These are phyloP conservation scores for Scotopteryx bipunctaria DNA, from an alignment of 2,888 invertebrate genomes.

Conservation along the genomic window DNA sequence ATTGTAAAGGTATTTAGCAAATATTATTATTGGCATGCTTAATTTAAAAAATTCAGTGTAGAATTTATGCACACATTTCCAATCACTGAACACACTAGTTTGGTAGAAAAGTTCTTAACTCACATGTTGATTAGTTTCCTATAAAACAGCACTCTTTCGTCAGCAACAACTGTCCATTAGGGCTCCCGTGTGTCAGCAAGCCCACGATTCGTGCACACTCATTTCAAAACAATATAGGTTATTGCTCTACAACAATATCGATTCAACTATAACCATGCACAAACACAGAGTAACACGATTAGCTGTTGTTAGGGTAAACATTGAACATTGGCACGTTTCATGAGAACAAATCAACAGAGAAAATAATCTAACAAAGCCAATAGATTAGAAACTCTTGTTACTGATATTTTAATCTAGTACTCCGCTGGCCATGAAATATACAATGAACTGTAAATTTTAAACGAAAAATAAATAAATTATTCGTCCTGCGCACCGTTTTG, in stretches of 20 bases:
- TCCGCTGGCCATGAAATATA: neutral
- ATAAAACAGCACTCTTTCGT: constrained; percentile 32
- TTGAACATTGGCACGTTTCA: constrained; percentile 49
- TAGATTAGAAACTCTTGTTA: constrained; percentile 44
- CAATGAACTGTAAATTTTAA: neutral
- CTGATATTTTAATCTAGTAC: neutral
- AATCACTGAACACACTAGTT: too few species aligned
- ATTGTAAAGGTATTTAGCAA: too few species aligned
- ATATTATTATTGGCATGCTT: too few species aligned
- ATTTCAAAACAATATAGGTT: constrained; percentile 66
- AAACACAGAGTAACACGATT: constrained; percentile 51
- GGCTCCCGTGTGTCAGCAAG: constrained; percentile 54
- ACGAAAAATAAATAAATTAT: neutral
- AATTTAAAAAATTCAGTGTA: too few species aligned
- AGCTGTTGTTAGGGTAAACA: constrained; percentile 57
- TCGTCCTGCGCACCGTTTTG: constrained; percentile 33
- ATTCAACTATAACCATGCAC: constrained; percentile 57
- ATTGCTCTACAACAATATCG: constrained; percentile 58
- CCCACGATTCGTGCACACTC: constrained; percentile 65
- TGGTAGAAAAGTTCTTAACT: constrained; percentile 30
- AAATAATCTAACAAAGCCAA: constrained; percentile 33
- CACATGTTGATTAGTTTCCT: constrained; percentile 37
- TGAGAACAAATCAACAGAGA: constrained; percentile 50
- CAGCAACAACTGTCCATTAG: constrained; percentile 52
- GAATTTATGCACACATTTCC: too few species aligned